Percentiles rank a stretch among this genome's conserved stretches.
phyloP scores from a whole-genome alignment of 2,888 invertebrate species.

The Saturnia japonica region DNA sequence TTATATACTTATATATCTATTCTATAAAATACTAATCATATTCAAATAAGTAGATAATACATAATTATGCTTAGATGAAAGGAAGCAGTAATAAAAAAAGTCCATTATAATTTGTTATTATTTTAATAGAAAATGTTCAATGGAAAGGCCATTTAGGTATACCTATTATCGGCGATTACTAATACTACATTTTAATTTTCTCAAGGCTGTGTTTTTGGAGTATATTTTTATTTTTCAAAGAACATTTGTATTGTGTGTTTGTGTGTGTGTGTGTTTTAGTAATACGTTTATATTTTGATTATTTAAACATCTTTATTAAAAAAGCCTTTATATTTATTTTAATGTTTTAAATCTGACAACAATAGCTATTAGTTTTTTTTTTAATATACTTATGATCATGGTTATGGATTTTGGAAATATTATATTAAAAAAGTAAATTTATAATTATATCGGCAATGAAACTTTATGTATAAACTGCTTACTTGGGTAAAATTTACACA shows the following conservation, averaged over 20 bases:
- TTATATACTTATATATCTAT: neutral
- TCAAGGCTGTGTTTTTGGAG: neutral
- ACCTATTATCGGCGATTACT: too few relatives aligned
- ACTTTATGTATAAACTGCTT: too few relatives aligned
- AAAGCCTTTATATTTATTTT: too few relatives aligned
- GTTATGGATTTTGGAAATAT: too few relatives aligned
- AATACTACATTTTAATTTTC: neutral
- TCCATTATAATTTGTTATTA: neutral
- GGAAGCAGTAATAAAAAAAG: neutral
- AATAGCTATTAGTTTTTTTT: too few relatives aligned
- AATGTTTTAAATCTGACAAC: too few relatives aligned
- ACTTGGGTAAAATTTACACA: too few relatives aligned
- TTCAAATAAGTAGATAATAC: neutral
- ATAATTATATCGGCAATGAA: too few relatives aligned
- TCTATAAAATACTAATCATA: neutral
- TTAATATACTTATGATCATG: too few relatives aligned
- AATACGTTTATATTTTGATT: too few relatives aligned
- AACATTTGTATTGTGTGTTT: neutral
- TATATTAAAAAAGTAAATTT: too few relatives aligned
- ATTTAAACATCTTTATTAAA: too few relatives aligned
- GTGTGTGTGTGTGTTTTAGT: neutral
- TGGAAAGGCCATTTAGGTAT: neutral
- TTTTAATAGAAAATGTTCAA: neutral
- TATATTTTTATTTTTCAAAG: neutral
- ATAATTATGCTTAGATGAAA: neutral